These are phyloP conservation scores for Rhegmatorhina hoffmannsi DNA, from an alignment of 2,113 vertebrate species.

Conservation along the genomic window DNA sequence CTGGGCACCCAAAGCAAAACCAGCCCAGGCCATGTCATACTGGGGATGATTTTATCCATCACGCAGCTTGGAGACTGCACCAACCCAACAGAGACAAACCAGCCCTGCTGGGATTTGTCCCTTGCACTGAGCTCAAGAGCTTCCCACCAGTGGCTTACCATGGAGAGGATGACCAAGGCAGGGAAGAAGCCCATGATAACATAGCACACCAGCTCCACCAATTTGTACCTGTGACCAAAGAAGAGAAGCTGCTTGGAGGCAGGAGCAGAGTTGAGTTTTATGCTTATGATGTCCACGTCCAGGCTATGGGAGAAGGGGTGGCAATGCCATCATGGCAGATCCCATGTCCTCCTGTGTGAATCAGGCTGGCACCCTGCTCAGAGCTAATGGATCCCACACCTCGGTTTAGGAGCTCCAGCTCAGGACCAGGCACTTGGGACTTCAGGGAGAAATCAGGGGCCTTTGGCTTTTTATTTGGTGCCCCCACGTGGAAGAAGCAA, in stretches of 20 bases:
- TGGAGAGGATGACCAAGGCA: slow-evolving; percentile 90
- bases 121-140: accelerated
- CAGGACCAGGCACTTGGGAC: accelerated
- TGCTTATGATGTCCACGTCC: accelerated
- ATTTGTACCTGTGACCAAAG: slow-evolving; percentile 84
- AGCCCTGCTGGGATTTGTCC: not conserved
- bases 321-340: not conserved
- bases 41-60: not conserved
- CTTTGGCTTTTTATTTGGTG: slow-evolving; percentile 49
- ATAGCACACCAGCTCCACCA: slow-evolving; percentile 90
- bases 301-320: not conserved
- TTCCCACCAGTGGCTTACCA: slow-evolving; percentile 77
- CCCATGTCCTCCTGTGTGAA: accelerated
- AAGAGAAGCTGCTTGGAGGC: not conserved
- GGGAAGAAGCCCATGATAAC: slow-evolving; percentile 88
- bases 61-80: not conserved
- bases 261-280: not conserved
- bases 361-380: not conserved
- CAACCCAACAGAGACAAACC: not conserved
- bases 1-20: not conserved
- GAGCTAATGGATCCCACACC: not conserved
- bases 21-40: accelerated
- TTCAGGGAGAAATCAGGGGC: accelerated
- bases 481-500: slow-evolving; percentile 38
- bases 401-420: not conserved